Percentiles rank a stretch among this genome's conserved stretches.
Evolutionary conservation across 2,797 vertebrate species (phyloP).

Genomic region (Silurus aristotelis): DNA sequence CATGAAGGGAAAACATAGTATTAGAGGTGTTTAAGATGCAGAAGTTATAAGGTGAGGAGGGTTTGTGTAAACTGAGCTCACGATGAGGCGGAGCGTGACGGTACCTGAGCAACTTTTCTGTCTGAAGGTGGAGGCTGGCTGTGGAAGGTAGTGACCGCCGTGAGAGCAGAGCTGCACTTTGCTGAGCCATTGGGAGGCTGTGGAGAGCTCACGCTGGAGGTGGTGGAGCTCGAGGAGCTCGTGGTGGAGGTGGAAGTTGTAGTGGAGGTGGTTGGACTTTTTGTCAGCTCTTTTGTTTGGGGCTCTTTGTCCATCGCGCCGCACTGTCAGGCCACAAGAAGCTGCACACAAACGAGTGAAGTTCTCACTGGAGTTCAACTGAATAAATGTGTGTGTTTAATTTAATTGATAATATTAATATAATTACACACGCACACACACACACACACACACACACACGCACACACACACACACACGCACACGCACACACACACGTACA

Average conservation of each 20-base stretch:
- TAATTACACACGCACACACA: not conserved
- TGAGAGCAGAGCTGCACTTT: constrained; percentile 61
- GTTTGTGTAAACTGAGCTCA: not conserved
- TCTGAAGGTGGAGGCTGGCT: constrained; percentile 73
- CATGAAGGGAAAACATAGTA: not conserved
- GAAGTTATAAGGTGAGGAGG: not conserved
- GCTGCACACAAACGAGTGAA: constrained; percentile 40
- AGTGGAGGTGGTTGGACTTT: constrained; percentile 37
- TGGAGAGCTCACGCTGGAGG: constrained; percentile 53
- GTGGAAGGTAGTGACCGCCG: constrained; percentile 75
- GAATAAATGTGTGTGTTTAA: not conserved
- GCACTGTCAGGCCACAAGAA: constrained; percentile 48
- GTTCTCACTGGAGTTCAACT: not conserved
- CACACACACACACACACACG: not conserved
- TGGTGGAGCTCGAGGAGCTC: constrained; percentile 33
- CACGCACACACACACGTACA: no score
- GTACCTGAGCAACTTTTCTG: constrained; percentile 71
- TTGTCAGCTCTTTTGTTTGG: constrained; percentile 48
- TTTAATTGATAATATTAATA: not conserved
- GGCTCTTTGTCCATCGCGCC: constrained; percentile 60
- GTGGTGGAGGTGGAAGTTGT: constrained; percentile 7
- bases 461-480: not conserved
- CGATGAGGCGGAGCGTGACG: not conserved
- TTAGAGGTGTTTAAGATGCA: not conserved
- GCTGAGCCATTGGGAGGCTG: constrained; percentile 70